These are phyloP conservation scores for Eurypyga helias DNA, from an alignment of 2,113 vertebrate genomes.

Conservation along the genomic window DNA sequence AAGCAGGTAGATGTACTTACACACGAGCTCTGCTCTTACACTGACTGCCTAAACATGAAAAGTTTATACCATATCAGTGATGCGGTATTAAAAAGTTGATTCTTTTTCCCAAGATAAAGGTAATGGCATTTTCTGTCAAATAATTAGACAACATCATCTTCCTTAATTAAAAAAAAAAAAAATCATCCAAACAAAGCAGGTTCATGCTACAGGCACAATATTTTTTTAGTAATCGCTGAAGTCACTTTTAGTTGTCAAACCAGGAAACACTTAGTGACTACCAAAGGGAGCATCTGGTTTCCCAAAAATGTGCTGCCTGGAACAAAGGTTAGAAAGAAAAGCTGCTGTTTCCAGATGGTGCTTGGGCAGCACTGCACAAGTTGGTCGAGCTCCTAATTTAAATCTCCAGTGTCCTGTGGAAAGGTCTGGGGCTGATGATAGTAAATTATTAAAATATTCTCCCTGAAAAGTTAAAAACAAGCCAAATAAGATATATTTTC, in stretches of 20 bases:
- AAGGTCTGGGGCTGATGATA: neutral
- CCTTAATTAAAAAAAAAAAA: neutral
- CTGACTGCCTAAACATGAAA: neutral
- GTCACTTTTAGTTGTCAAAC: neutral
- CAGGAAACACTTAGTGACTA: neutral
- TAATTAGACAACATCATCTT: neutral
- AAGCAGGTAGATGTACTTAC: neutral
- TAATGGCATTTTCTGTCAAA: neutral
- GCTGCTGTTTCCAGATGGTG: neutral
- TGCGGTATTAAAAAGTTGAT: neutral
- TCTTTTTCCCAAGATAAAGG: neutral
- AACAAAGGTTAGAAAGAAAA: neutral
- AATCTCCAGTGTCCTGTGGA: neutral
- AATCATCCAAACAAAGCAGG: neutral
- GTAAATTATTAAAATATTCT: neutral
- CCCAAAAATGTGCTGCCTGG: neutral
- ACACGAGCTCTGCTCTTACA: neutral
- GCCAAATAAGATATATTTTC: neutral
- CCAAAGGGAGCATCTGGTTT: neutral
- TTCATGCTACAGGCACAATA: neutral
- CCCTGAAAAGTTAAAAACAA: neutral
- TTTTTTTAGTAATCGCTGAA: neutral
- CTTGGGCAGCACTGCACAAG: neutral
- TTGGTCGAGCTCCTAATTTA: neutral
- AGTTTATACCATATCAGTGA: neutral